These are phyloP conservation scores for Noctua janthina DNA, from an alignment of 2,888 invertebrate species.

Conservation along the genomic window DNA sequence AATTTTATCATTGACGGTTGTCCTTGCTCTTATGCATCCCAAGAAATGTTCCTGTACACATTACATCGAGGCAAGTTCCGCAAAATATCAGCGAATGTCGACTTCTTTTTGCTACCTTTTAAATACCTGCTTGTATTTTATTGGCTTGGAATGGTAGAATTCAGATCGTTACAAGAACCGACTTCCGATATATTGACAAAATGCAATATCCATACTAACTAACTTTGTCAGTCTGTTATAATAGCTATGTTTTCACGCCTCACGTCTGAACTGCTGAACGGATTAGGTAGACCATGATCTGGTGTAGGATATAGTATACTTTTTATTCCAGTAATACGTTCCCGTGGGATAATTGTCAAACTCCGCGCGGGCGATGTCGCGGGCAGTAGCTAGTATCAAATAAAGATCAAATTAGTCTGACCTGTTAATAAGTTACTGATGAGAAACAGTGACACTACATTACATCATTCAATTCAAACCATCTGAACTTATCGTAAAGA, in stretches of 20 bases:
- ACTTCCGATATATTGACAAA: slow-evolving; percentile 35
- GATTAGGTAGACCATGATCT: neutral
- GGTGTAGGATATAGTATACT: neutral
- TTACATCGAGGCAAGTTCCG: slow-evolving; percentile 64
- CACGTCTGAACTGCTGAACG: neutral
- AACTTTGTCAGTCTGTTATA: neutral
- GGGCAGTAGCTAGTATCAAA: neutral
- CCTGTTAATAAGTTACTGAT: slow-evolving; percentile 41
- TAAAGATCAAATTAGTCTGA: slow-evolving; percentile 32
- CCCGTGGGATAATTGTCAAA: neutral
- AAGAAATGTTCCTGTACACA: slow-evolving; percentile 62
- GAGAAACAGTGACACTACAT: slow-evolving; percentile 53
- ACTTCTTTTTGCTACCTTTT: slow-evolving; percentile 65
- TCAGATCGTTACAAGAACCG: slow-evolving; percentile 7
- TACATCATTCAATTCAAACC: slow-evolving; percentile 59
- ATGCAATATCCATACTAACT: neutral
- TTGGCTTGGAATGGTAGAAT: slow-evolving; percentile 20
- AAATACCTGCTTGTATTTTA: slow-evolving; percentile 32
- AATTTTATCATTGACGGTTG: slow-evolving; percentile 32
- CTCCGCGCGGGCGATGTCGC: neutral
- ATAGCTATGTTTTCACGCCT: neutral
- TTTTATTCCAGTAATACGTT: neutral
- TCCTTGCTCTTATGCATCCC: slow-evolving; percentile 56
- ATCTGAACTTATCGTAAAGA: slow-evolving; percentile 38
- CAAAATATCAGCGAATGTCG: slow-evolving; percentile 64